phyloP scores from a whole-genome alignment of 2,797 vertebrate genomes.

The Gastrophryne carolinensis region DNA sequence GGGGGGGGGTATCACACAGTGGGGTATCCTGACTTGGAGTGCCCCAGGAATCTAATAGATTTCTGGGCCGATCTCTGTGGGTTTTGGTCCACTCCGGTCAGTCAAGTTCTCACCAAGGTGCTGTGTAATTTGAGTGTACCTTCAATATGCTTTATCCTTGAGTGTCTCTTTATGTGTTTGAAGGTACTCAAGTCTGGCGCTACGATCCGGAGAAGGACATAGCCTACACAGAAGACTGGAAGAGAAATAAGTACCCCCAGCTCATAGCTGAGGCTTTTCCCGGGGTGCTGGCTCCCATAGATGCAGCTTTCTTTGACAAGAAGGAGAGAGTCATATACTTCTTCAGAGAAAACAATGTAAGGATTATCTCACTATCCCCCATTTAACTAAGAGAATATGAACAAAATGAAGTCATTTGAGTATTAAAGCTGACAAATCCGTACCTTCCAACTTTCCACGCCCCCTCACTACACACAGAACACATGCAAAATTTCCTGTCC shows the following conservation, averaged over 20 bases:
- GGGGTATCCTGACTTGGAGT: too few relatives aligned
- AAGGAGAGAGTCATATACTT: conserved; percentile 50
- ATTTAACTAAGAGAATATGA: too few relatives aligned
- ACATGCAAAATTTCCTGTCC: too few relatives aligned
- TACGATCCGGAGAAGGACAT: conserved; percentile 52
- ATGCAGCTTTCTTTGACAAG: conserved; percentile 50
- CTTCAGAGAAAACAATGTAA: conserved; percentile 48
- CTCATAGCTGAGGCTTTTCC: conserved; percentile 48
- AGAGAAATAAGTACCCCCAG: conserved; percentile 46
- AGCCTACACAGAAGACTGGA: conserved; percentile 50
- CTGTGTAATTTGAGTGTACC: too few relatives aligned
- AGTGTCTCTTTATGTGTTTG: neutral
- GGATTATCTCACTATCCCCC: too few relatives aligned
- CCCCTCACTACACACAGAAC: too few relatives aligned
- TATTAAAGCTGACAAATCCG: neutral
- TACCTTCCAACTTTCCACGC: neutral
- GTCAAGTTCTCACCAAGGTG: too few relatives aligned
- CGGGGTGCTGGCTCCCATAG: conserved; percentile 44
- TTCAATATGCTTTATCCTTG: too few relatives aligned
- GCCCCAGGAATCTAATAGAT: too few relatives aligned
- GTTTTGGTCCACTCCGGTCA: too few relatives aligned
- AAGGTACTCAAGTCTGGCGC: conserved; percentile 54
- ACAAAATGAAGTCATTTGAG: neutral
- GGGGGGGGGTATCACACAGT: too few relatives aligned
- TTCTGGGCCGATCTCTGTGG: too few relatives aligned